These are phyloP conservation scores for Masnerella sp. DNA, from an alignment of 2,888 invertebrate genomes.

Conservation along the genomic window DNA sequence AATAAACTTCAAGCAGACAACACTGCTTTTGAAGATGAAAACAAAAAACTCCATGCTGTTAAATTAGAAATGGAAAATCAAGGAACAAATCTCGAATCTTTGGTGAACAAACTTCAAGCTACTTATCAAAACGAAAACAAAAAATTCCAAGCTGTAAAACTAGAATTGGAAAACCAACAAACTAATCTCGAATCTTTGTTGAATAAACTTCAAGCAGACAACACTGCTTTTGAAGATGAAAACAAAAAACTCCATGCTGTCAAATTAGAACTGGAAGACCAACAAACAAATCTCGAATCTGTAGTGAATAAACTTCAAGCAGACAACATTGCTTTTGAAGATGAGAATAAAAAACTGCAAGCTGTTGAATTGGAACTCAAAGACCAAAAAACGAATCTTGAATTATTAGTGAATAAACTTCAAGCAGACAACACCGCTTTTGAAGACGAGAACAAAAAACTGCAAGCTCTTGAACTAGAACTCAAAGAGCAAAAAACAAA, in stretches of 20 bases:
- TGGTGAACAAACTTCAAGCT: conserved; percentile 29
- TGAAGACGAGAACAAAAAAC: background rate
- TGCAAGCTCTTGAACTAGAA: conserved; percentile 29
- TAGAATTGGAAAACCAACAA: no score
- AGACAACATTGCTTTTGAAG: no score
- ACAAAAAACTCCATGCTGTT: background rate
- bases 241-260: no score
- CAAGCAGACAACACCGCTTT: conserved; percentile 44
- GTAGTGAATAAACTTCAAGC: no score
- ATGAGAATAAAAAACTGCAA: background rate
- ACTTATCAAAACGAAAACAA: background rate
- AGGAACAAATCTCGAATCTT: conserved; percentile 1
- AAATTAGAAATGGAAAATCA: conserved; percentile 61
- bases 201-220: no score
- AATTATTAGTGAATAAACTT: conserved; percentile 49
- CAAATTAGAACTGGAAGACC: no score
- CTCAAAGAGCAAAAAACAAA: conserved; percentile 10
- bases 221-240: no score
- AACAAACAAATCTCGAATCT: no score
- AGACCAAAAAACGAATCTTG: conserved; percentile 8
- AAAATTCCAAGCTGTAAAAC: no score
- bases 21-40: no score
- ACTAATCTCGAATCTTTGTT: no score
- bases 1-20: conserved; percentile 39
- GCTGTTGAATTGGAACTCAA: conserved; percentile 35